phyloP scores from a whole-genome alignment of 2,888 invertebrate genomes.

The Metalampra italica region DNA sequence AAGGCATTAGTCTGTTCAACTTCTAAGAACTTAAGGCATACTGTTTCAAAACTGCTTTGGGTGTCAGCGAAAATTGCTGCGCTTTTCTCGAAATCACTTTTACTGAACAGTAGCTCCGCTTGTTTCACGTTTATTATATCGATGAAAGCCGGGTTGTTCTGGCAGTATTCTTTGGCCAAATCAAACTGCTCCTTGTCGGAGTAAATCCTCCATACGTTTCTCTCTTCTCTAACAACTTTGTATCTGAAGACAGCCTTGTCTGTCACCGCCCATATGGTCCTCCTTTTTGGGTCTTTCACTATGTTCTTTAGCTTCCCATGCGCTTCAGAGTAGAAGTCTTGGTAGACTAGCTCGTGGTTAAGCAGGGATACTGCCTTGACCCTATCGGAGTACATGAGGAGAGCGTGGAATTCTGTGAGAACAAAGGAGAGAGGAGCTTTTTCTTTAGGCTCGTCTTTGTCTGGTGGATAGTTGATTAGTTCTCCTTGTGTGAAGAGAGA shows the following conservation, averaged over 20 bases:
- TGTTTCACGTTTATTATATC: constrained; percentile 92
- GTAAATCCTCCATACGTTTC: constrained; percentile 94
- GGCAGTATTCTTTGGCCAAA: constrained; percentile 90
- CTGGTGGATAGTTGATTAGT: constrained; percentile 57
- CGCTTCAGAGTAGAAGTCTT: constrained; percentile 89
- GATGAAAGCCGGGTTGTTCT: constrained; percentile 87
- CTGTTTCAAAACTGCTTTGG: constrained; percentile 94
- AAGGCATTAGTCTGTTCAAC: constrained; percentile 90
- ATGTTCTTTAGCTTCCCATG: constrained; percentile 89
- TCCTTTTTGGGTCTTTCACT: constrained; percentile 87
- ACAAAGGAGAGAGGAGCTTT: constrained; percentile 85
- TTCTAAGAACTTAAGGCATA: constrained; percentile 93
- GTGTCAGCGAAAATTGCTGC: constrained; percentile 94
- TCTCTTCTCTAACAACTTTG: constrained; percentile 88
- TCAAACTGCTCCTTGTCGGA: constrained; percentile 91
- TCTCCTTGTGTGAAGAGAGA: constrained; percentile 66
- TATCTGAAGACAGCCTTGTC: constrained; percentile 91
- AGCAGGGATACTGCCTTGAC: constrained; percentile 91
- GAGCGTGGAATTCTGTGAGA: constrained; percentile 93
- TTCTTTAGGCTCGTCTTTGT: constrained; percentile 51
- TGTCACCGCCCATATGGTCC: constrained; percentile 91
- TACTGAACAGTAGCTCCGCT: constrained; percentile 90
- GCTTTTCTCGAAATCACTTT: constrained; percentile 88
- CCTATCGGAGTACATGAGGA: constrained; percentile 89
- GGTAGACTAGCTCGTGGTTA: constrained; percentile 91